Conservation (phyloP, 2,888 invertebrate species). For the Megastigmus dorsalis region DNA sequence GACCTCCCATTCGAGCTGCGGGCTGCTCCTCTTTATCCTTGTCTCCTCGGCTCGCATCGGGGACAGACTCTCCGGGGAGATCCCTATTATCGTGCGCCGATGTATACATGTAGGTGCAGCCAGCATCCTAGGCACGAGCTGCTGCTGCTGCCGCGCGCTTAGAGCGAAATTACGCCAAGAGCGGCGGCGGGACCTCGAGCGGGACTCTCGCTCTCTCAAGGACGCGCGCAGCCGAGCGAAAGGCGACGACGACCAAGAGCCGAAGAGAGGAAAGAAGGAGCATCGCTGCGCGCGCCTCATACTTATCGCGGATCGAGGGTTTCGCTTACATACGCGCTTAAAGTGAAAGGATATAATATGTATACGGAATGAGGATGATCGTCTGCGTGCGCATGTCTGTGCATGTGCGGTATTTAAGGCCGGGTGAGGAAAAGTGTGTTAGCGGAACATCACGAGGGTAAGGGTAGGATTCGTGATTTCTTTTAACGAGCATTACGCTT, state of each 20-base stretch:
- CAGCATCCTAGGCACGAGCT: no score
- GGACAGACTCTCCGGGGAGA: no score
- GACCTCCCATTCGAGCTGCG: not conserved
- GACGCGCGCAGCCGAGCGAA: constrained; percentile 1
- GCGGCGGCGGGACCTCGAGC: no score
- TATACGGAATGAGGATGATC: not conserved
- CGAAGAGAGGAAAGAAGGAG: not conserved
- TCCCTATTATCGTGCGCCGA: no score
- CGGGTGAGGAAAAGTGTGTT: constrained; percentile 28
- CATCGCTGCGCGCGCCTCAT: not conserved
- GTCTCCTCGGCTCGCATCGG: no score
- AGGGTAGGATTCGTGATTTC: constrained; percentile 24
- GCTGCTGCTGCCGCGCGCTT: no score
- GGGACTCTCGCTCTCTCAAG: constrained; percentile 23
- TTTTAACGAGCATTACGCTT: constrained; percentile 32
- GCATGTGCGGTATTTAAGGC: no score
- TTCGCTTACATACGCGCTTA: no score
- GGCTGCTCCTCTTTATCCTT: not conserved
- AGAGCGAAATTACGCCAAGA: no score
- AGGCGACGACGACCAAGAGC: not conserved
- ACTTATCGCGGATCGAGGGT: no score
- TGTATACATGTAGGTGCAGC: no score
- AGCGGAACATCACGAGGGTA: constrained; percentile 33
- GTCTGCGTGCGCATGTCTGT: not conserved
- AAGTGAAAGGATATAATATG: constrained; percentile 39